A percentile compares a stretch with the other conserved stretches of the same genome.
Conservation (phyloP, 2,888 invertebrate species). For the Drosophila subsilvestris region DNA sequence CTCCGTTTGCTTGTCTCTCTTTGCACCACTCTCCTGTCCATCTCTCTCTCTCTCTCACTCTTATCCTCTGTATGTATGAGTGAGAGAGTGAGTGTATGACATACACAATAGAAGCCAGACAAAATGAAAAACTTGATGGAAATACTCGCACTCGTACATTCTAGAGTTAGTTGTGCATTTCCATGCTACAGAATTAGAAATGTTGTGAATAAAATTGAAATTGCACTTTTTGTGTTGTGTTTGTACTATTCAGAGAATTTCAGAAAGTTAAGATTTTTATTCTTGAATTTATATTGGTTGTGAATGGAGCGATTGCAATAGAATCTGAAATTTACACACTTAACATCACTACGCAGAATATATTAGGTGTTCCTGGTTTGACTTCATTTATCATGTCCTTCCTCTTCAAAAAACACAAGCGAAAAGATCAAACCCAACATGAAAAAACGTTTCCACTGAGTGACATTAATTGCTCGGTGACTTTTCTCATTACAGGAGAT, state of each 20-base stretch:
- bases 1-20: slow-evolving; percentile 10
- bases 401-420: no score
- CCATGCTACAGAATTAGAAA: slow-evolving; percentile 28
- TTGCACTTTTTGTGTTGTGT: slow-evolving; percentile 3
- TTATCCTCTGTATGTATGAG: not conserved
- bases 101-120: slow-evolving; percentile 24
- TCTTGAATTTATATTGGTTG: no score
- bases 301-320: no score
- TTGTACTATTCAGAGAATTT: not conserved
- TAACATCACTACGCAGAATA: no score
- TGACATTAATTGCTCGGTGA: slow-evolving; percentile 66
- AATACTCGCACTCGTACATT: slow-evolving; percentile 5
- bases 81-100: slow-evolving; percentile 14
- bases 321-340: not conserved
- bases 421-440: no score
- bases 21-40: slow-evolving; percentile 5
- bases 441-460: slow-evolving; percentile 10
- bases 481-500: slow-evolving; percentile 42
- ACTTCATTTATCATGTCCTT: no score
- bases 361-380: no score
- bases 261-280: not conserved
- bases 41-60: slow-evolving; percentile 1
- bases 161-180: slow-evolving; percentile 8
- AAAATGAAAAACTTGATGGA: slow-evolving; percentile 20
- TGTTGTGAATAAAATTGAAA: slow-evolving; percentile 21